phyloP scores from a whole-genome alignment of 2,797 vertebrate genomes.

The Falco biarmicus region DNA sequence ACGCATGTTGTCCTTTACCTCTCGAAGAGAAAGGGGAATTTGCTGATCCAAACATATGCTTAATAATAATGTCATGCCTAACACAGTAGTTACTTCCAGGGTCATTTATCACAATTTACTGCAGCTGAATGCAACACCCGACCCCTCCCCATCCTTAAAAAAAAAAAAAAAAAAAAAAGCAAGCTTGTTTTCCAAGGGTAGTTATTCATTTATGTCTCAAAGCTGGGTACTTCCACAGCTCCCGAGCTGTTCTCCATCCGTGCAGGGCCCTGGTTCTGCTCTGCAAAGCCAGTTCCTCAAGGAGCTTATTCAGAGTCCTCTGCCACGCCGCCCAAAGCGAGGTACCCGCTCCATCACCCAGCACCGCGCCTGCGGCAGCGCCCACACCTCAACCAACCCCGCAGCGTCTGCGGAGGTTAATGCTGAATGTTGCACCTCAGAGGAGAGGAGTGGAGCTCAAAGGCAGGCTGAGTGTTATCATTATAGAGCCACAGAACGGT shows the following conservation, averaged over 20 bases:
- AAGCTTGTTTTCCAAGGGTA: background rate
- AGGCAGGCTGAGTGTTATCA: background rate
- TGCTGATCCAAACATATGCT: background rate
- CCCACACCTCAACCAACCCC: background rate
- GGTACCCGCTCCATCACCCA: background rate
- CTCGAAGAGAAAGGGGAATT: background rate
- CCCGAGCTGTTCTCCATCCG: background rate
- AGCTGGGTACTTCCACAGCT: background rate
- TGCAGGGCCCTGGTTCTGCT: accelerated
- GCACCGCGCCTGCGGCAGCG: accelerated
- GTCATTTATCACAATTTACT: background rate
- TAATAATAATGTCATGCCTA: background rate
- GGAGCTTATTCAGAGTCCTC: accelerated
- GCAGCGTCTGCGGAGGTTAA: accelerated
- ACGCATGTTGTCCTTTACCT: background rate
- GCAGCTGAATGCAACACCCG: background rate
- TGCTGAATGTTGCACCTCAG: accelerated
- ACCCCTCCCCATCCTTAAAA: background rate
- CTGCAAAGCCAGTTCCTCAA: background rate
- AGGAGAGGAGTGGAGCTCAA: background rate
- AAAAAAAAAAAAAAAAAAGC: too few species aligned
- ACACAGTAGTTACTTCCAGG: background rate
- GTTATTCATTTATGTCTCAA: background rate
- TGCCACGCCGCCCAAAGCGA: background rate
- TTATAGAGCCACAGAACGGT: too few species aligned